Conservation (phyloP, 2,113 vertebrate genomes). For the Gadus chalcogrammus region DNA sequence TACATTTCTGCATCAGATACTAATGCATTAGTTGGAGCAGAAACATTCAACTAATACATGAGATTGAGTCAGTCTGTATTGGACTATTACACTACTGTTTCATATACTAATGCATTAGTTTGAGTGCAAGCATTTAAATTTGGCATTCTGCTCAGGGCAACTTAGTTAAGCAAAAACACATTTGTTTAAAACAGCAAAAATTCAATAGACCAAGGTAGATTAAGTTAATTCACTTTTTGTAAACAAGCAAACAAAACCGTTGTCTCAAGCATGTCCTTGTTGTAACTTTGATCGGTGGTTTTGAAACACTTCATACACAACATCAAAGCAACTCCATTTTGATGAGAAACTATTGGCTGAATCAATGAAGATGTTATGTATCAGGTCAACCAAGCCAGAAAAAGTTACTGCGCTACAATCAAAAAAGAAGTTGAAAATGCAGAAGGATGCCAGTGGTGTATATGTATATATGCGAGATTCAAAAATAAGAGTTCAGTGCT, state of each 20-base stretch:
- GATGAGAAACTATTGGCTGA: constrained; percentile 35
- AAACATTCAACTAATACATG: no score
- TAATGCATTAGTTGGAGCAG: no score
- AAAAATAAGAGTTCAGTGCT: constrained; percentile 38
- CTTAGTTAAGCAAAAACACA: no score
- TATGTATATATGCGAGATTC: constrained; percentile 22
- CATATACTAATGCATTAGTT: no score
- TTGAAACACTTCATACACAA: constrained; percentile 26
- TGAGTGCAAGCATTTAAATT: no score
- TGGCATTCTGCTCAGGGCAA: no score
- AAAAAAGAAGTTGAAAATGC: constrained; percentile 39
- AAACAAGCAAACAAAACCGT: constrained; percentile 22
- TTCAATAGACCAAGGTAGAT: no score
- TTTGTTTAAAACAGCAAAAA: no score
- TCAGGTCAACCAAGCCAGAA: constrained; percentile 37
- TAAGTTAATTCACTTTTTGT: background rate
- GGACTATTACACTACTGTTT: no score
- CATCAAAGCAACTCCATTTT: constrained; percentile 32
- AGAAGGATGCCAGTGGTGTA: constrained; percentile 47
- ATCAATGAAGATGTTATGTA: constrained; percentile 50
- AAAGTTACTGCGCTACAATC: constrained; percentile 15
- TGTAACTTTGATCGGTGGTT: constrained; percentile 19
- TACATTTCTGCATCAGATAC: no score
- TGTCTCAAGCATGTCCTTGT: constrained; percentile 4
- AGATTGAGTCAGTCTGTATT: no score